A percentile compares a stretch with the other conserved stretches of the same genome.
Conservation (phyloP, 1,140 invertebrate species). For the Ylistrum balloti region DNA sequence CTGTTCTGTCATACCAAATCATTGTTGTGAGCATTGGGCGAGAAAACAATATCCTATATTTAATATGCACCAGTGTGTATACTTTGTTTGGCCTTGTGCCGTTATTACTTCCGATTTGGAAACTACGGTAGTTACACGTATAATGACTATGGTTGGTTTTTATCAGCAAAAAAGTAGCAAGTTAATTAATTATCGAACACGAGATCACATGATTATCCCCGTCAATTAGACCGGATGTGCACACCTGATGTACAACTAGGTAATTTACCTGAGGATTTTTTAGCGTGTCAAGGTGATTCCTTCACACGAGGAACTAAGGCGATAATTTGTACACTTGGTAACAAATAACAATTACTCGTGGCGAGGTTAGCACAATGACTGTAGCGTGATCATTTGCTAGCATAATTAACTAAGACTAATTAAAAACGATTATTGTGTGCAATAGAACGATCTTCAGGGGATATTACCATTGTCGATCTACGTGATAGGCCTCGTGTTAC, state of each 20-base stretch:
- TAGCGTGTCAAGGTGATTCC: conserved; percentile 22
- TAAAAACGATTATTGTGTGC: background rate
- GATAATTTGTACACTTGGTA: background rate
- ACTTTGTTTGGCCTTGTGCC: background rate
- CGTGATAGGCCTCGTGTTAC: background rate
- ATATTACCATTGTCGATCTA: background rate
- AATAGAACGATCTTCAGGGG: background rate
- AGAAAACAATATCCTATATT: background rate
- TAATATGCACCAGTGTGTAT: background rate
- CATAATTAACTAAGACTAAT: background rate
- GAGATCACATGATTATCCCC: background rate
- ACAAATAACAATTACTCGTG: background rate
- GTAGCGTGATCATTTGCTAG: background rate
- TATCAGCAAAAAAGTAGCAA: background rate
- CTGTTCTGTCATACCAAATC: background rate
- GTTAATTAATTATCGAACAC: conserved; percentile 29
- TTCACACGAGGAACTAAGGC: background rate
- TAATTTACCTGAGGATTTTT: background rate
- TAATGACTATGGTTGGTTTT: background rate
- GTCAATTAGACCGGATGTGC: conserved; percentile 37
- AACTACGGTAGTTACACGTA: background rate
- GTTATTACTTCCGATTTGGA: background rate
- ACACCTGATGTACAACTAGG: background rate
- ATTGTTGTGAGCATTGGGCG: too few relatives aligned
- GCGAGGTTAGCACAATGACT: background rate